Conservation (phyloP, 92 coral and sea anemone species). For the Parazoanthus swiftii region DNA sequence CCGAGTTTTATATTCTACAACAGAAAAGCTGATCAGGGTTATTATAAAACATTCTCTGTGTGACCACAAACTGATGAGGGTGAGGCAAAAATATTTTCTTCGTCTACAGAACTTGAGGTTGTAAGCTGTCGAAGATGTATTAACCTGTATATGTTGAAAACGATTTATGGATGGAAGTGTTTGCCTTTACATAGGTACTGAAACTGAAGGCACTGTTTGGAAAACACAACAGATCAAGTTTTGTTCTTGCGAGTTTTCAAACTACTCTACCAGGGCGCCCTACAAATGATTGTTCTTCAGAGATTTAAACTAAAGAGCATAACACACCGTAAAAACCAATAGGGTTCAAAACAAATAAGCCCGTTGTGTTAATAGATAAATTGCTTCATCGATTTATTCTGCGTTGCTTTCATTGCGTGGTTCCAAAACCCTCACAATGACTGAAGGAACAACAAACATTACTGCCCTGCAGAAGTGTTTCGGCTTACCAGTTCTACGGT, state of each 20-base stretch:
- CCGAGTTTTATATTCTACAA: too few relatives aligned
- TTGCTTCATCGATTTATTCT: neutral
- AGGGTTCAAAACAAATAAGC: neutral
- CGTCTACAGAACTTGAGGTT: neutral
- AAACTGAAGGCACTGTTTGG: neutral
- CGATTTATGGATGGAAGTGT: too few relatives aligned
- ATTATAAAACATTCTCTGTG: neutral
- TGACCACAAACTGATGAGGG: neutral
- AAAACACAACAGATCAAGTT: neutral
- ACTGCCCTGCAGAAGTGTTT: conserved; percentile 33
- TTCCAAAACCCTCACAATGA: neutral
- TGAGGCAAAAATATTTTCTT: neutral
- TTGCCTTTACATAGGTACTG: neutral
- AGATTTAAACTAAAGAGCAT: neutral
- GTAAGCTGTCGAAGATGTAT: too few relatives aligned
- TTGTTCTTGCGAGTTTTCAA: too few relatives aligned
- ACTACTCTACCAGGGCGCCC: too few relatives aligned
- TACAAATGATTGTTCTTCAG: too few relatives aligned
- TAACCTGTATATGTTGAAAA: neutral
- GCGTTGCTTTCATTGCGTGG: too few relatives aligned
- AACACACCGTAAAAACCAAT: neutral
- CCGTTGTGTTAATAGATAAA: neutral
- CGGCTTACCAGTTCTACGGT: conserved; percentile 10
- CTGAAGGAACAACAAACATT: neutral
- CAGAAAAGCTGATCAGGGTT: neutral